phyloP scores from a whole-genome alignment of 2,888 invertebrate species.

The Troides helena region DNA sequence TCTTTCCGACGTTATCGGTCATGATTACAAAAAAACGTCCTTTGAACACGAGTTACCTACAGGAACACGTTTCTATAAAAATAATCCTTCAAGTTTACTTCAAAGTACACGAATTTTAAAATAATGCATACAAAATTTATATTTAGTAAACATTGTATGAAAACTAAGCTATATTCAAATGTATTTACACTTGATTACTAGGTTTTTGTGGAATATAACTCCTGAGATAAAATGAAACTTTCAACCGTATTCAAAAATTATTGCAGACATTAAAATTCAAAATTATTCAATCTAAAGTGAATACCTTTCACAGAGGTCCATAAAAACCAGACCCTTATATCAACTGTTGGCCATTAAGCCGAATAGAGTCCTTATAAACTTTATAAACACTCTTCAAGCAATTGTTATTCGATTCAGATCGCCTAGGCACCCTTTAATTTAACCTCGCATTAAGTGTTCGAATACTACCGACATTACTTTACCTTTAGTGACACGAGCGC shows the following conservation, averaged over 20 bases:
- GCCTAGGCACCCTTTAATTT: conserved; percentile 52
- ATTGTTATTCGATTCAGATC: conserved; percentile 32
- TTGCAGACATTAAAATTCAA: conserved; percentile 17
- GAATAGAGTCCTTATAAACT: conserved; percentile 30
- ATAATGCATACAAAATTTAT: background rate
- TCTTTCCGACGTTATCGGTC: background rate
- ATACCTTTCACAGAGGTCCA: conserved; percentile 1
- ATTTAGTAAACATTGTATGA: background rate
- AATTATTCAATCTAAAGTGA: conserved; percentile 18
- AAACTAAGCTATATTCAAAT: background rate
- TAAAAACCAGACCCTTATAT: conserved; percentile 24
- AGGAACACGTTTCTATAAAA: background rate
- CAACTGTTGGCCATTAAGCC: conserved; percentile 25
- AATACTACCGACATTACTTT: conserved; percentile 68
- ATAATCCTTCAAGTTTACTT: background rate
- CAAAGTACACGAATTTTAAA: background rate
- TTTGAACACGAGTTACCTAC: background rate
- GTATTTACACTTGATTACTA: background rate
- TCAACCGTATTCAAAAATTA: conserved; percentile 14
- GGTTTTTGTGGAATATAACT: background rate
- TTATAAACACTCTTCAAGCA: conserved; percentile 29
- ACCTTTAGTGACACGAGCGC: conserved; percentile 64
- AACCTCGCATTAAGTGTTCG: conserved; percentile 57
- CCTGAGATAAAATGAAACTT: background rate
- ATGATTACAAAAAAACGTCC: background rate